Conservation (phyloP, 2,888 invertebrate species). For the Cryptocephalus primarius region DNA sequence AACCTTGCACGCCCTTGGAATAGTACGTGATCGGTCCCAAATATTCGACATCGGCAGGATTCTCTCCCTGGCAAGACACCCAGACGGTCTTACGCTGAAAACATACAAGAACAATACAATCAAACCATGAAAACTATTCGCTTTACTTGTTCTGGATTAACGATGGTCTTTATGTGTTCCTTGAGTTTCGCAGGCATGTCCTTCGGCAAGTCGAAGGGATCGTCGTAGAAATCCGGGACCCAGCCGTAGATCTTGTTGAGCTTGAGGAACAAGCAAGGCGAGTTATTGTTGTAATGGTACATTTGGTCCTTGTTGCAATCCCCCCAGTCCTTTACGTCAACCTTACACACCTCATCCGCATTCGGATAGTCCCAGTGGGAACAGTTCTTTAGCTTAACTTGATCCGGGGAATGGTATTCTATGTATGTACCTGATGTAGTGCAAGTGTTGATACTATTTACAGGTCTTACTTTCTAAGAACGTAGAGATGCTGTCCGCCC, state of each 20-base stretch:
- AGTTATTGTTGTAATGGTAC: slow-evolving; percentile 84
- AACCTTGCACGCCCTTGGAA: slow-evolving; percentile 58
- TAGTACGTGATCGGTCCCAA: slow-evolving; percentile 75
- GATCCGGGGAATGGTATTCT: slow-evolving; percentile 35
- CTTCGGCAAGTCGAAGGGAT: slow-evolving; percentile 53
- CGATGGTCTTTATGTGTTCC: slow-evolving; percentile 46
- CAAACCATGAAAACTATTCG: neutral
- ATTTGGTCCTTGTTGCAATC: slow-evolving; percentile 75
- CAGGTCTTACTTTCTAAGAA: neutral
- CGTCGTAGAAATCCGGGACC: slow-evolving; percentile 74
- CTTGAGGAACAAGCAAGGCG: slow-evolving; percentile 91
- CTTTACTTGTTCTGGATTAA: slow-evolving; percentile 39
- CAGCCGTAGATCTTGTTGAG: slow-evolving; percentile 92
- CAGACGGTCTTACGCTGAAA: slow-evolving; percentile 72
- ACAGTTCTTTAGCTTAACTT: slow-evolving; percentile 32
- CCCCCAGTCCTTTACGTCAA: slow-evolving; percentile 69
- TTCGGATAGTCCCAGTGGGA: slow-evolving; percentile 29
- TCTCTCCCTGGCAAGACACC: slow-evolving; percentile 90
- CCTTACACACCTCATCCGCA: slow-evolving; percentile 63
- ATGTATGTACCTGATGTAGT: too few species aligned
- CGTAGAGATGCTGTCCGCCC: neutral
- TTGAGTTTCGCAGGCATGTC: slow-evolving; percentile 66
- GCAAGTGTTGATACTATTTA: too few species aligned
- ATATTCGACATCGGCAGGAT: slow-evolving; percentile 84
- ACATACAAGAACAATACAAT: slow-evolving; percentile 1